Conservation (phyloP, 37 sponge, comb jelly and placozoan species). For the Crambe crambe region DNA sequence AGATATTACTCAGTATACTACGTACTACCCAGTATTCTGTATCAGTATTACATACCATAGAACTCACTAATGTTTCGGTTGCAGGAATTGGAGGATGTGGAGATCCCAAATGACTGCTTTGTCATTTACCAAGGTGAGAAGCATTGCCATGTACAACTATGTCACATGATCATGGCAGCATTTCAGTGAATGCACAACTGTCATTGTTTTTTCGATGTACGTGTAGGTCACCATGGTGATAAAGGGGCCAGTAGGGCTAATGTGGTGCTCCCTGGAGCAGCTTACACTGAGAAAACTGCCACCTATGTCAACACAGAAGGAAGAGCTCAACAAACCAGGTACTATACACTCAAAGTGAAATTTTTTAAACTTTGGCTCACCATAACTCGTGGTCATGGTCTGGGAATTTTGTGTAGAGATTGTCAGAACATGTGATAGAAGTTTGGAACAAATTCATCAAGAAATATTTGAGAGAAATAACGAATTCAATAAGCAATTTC, state of each 20-base stretch:
- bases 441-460: too few species aligned
- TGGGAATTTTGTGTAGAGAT: background rate
- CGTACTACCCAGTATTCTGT: too few species aligned
- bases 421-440: background rate
- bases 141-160: background rate
- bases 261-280: constrained; percentile 93
- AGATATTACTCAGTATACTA: too few species aligned
- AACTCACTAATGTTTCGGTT: too few species aligned
- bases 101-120: constrained; percentile 75
- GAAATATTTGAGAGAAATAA: too few species aligned
- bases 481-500: too few species aligned
- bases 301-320: constrained; percentile 98
- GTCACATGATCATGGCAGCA: too few species aligned
- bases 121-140: constrained; percentile 83
- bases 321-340: constrained; percentile 91
- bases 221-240: constrained; percentile 96
- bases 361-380: too few species aligned
- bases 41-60: too few species aligned
- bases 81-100: constrained; percentile 69
- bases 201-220: background rate
- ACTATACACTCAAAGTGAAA: background rate
- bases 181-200: background rate
- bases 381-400: too few species aligned
- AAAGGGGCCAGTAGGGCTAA: constrained; percentile 88
- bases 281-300: constrained; percentile 97